Percentiles rank a stretch among this genome's conserved stretches.
These are phyloP conservation scores for Labrus mixtus DNA, from an alignment of 2,113 vertebrate genomes.

Conservation along the genomic window DNA sequence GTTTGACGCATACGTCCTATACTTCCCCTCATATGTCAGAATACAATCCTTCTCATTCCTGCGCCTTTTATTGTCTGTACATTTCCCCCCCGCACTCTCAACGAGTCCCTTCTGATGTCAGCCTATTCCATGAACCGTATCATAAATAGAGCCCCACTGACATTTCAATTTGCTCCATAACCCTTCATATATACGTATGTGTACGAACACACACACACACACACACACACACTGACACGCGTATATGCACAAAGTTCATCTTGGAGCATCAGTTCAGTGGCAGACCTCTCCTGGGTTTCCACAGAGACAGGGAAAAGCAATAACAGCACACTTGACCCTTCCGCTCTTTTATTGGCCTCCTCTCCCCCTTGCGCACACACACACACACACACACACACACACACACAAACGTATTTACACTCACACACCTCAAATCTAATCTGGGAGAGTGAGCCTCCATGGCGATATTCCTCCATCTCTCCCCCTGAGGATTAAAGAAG, in stretches of 20 bases:
- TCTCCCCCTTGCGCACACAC: constrained; percentile 56
- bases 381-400: constrained; percentile 46
- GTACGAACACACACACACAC: constrained; percentile 26
- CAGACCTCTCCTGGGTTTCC: constrained; percentile 68
- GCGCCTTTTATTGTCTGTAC: constrained; percentile 28
- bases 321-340: constrained; percentile 84
- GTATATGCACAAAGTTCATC: constrained; percentile 45
- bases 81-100: constrained; percentile 41
- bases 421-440: constrained; percentile 77
- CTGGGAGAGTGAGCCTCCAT: constrained; percentile 61
- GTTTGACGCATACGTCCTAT: background rate
- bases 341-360: constrained; percentile 76
- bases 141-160: constrained; percentile 70
- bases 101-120: constrained; percentile 45
- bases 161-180: constrained; percentile 75
- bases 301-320: constrained; percentile 79
- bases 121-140: constrained; percentile 53
- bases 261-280: constrained; percentile 56
- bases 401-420: constrained; percentile 39
- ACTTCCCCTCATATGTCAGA: background rate
- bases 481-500: constrained; percentile 54
- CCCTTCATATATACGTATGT: constrained; percentile 31
- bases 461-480: constrained; percentile 63
- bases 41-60: constrained; percentile 9
- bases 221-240: background rate